Evolutionary conservation across 2,113 vertebrate genomes (phyloP), one percentile per base, ranked within the genome.

Genomic region (Gorsachius goisagi): DNA sequence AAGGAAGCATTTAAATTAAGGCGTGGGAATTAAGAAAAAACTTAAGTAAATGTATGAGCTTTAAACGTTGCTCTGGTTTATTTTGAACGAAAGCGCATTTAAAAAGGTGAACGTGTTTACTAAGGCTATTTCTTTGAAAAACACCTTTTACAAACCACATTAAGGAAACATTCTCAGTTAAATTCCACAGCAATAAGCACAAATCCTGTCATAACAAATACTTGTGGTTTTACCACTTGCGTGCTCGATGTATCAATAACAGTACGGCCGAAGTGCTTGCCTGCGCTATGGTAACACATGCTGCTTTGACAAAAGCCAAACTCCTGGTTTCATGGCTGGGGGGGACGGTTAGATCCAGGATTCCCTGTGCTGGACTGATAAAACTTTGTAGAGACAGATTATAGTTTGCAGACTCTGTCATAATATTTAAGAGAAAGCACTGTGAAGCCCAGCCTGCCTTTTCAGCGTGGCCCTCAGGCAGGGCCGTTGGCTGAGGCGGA

Each of bases 61-160:
- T 80, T 66, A 93, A 82, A 95, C 91, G 79, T 39, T 49, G 77
- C 81, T 73, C 92, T 66, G 47, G 60, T 96, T 97, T 95, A 93
- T 97, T 94, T 92, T 71, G 78, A 88, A 94, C 41, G 89, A 89
- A 95, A 95, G 18, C 24, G 0, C 37, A 24, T 66, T 76, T 92
- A 9, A 88, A 92, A 96, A 91, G 64, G 85, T 55, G 85, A 92
- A 84, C 3, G 39, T 59, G 68, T 23, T 82, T 72, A 80, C 86
- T 74, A 88, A 41, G 56, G 71, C 32, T 81, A 28, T 90, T 83
- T 89, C 66, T 52, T 90, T 47, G 56, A 95, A 84, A 93, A 96
- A 85, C 64, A 12, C 90, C 89, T 95, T 88, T 91, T 21, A 47
- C 75, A 88, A 91, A 85, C 80, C 60, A 90, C 58, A 19, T 19